Conservation (phyloP, 1,140 invertebrate species). For the Forficula auricularia region DNA sequence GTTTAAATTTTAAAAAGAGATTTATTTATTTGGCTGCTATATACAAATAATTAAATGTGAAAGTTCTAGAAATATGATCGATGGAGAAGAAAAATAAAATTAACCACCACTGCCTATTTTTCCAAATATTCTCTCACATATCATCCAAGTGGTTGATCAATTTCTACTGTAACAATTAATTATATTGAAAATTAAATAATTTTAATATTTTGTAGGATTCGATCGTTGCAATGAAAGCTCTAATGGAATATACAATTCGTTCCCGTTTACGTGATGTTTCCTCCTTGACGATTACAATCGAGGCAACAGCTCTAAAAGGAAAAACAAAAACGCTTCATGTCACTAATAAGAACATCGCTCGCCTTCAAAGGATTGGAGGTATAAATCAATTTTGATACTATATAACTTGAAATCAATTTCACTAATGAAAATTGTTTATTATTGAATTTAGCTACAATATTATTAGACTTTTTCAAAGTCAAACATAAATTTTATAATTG, state of each 20-base stretch:
- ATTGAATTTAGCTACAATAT: background rate
- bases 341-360: slow-evolving; percentile 54
- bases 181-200: too few relatives aligned
- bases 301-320: slow-evolving; percentile 64
- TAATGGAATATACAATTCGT: slow-evolving; percentile 76
- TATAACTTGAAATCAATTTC: background rate
- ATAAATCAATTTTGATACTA: slow-evolving; percentile 1
- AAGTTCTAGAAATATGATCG: too few relatives aligned
- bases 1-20: too few relatives aligned
- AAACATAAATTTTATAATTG: background rate
- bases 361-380: slow-evolving; percentile 57
- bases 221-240: slow-evolving; percentile 68
- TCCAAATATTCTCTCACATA: too few relatives aligned
- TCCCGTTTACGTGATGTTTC: slow-evolving; percentile 77
- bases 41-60: too few relatives aligned
- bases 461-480: background rate
- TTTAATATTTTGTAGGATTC: slow-evolving; percentile 58
- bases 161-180: too few relatives aligned
- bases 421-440: background rate
- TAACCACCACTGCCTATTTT: too few relatives aligned
- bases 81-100: too few relatives aligned
- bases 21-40: too few relatives aligned
- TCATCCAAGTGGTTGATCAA: too few relatives aligned
- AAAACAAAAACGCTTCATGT: slow-evolving; percentile 46
- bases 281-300: slow-evolving; percentile 56